phyloP scores from a whole-genome alignment of 2,888 invertebrate species.

The Spodoptera littoralis region DNA sequence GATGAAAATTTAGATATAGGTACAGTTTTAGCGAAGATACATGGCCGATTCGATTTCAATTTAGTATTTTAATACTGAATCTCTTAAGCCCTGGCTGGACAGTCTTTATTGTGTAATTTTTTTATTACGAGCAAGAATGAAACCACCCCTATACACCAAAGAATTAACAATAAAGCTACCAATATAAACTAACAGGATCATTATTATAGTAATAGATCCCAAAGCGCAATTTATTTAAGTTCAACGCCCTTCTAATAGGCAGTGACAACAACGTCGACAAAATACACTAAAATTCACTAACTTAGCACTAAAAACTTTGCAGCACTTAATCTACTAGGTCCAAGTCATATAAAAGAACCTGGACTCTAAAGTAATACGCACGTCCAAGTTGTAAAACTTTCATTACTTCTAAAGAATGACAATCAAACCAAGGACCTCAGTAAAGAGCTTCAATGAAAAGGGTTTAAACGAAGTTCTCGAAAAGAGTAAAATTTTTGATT shows the following conservation, averaged over 20 bases:
- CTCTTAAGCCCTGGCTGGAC: constrained; percentile 4
- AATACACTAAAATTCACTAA: constrained; percentile 7
- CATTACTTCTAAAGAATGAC: constrained; percentile 32
- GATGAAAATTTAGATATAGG: constrained; percentile 49
- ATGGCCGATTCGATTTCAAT: constrained; percentile 19
- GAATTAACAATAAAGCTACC: neutral
- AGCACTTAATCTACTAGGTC: constrained; percentile 22
- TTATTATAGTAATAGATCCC: constrained; percentile 9
- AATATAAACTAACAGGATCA: constrained; percentile 35
- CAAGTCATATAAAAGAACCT: constrained; percentile 20
- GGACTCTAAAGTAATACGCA: constrained; percentile 28
- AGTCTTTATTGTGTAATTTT: too few species aligned
- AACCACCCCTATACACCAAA: neutral
- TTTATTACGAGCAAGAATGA: too few species aligned
- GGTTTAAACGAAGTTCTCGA: constrained; percentile 17
- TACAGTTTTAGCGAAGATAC: constrained; percentile 31
- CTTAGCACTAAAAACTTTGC: constrained; percentile 25
- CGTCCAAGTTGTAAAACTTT: constrained; percentile 39
- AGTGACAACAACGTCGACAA: constrained; percentile 8
- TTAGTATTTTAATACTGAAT: constrained; percentile 5
- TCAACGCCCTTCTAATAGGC: constrained; percentile 1
- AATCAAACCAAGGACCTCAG: constrained; percentile 14
- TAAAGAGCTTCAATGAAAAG: constrained; percentile 30
- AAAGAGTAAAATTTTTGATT: constrained; percentile 26
- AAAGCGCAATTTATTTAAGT: constrained; percentile 9